Base-by-base conservation (phyloP, 2,888 invertebrate species). In the Epistrophe eligans region DNA sequence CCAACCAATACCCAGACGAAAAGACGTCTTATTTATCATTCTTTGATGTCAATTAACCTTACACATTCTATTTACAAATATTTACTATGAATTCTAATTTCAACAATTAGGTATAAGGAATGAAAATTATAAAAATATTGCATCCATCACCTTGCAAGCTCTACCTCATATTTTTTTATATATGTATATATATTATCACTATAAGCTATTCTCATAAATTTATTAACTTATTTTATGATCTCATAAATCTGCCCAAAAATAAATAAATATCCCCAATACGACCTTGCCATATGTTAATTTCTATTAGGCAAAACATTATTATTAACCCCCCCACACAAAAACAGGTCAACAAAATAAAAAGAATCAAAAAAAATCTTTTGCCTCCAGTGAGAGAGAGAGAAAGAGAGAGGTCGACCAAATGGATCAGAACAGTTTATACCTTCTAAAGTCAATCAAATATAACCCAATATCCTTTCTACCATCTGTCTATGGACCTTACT, bases 401-500 rank as follows among this genome's bases (percentile, higher is more conserved):
- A 2, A 28, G 28, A 40, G 24, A 11, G 32, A 70, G 52, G 52
- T 70, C 40, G 11, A n/a, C 38, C 38, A 70, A 62, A 70, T 70
- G 70, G 55, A 70, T 55, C 52, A 55, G 70, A 52, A 70, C 28
- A 70, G 70, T 70, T 55, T 55, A 70, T 52, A 55, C 70, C 57
- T 38, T 57, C 35, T 62, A 70, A 24, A 84, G 84, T 84, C 84
- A 84, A 84, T 84, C 76, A 79, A 73, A 24, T 32, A 55, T 40
- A 70, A 55, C 52, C 70, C 50, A 79, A 74, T 71, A 79, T 64
- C 58, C 79, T 74, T 35, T 15, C 43, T 35, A 19, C 79, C 79
- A 84, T 79, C 84, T 84, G 84, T 84, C 40, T n/a, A 50, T 52
- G 72, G 72, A 72, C 76, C 79, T 76, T 64, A 64, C 71, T 74